phyloP scores from a whole-genome alignment of 2,797 vertebrate genomes.

The Potorous gilbertii region DNA sequence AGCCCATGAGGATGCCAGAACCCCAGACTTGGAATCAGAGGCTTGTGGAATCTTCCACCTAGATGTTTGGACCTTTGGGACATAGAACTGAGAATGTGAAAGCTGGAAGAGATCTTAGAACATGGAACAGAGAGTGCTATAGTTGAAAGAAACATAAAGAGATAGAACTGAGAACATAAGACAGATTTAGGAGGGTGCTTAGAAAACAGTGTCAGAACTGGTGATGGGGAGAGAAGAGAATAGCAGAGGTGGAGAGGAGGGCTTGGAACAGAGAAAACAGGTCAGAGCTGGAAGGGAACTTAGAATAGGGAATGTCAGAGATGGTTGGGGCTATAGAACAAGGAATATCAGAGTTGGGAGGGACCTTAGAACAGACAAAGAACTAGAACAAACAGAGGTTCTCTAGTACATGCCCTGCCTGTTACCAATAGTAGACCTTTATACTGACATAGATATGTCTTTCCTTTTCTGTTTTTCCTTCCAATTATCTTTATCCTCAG shows the following conservation, averaged over 20 bases:
- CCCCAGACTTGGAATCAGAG: neutral
- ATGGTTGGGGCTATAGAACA: too few species aligned
- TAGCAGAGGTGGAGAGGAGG: fast-evolving
- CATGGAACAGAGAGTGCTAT: neutral
- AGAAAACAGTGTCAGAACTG: neutral
- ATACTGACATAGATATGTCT: neutral
- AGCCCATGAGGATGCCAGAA: neutral
- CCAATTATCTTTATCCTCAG: neutral
- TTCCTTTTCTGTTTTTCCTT: neutral
- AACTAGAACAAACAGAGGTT: neutral
- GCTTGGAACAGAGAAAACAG: neutral
- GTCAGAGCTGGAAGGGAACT: too few species aligned
- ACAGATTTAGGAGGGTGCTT: neutral
- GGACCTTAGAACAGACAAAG: neutral
- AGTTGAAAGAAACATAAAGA: neutral
- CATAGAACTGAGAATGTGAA: neutral
- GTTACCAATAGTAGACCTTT: neutral
- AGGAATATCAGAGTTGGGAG: neutral
- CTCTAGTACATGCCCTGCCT: neutral
- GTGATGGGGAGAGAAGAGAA: neutral
- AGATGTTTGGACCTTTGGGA: neutral
- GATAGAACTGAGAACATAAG: neutral
- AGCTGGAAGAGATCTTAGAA: neutral
- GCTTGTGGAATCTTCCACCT: neutral
- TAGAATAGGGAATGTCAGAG: too few species aligned